A percentile compares a stretch with the other conserved stretches of the same genome.
Evolutionary conservation across 2,113 vertebrate genomes (phyloP).

Genomic region (Perca schrenkii): DNA sequence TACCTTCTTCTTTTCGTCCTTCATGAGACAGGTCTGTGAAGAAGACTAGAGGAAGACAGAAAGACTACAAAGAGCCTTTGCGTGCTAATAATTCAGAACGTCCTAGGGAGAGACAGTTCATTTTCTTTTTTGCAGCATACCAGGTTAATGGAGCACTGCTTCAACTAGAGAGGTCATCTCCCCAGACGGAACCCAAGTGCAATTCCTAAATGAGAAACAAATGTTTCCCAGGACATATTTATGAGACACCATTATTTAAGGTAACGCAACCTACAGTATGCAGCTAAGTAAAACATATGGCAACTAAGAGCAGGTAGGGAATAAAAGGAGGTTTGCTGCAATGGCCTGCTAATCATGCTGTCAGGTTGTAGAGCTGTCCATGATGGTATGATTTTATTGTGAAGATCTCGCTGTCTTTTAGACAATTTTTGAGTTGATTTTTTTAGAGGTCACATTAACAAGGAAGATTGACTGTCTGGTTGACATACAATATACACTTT

Average conservation of each 20-base stretch:
- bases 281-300: constrained; percentile 39
- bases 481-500: background rate
- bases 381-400: constrained; percentile 11
- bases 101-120: no score
- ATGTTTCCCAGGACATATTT: constrained; percentile 70
- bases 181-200: background rate
- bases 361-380: constrained; percentile 9
- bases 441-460: constrained; percentile 2
- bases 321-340: constrained; percentile 30
- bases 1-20: background rate
- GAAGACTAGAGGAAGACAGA: background rate
- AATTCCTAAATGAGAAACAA: constrained; percentile 66
- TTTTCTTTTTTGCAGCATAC: constrained; percentile 17
- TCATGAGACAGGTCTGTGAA: constrained; percentile 3
- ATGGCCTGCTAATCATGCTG: constrained; percentile 30
- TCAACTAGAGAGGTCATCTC: constrained; percentile 34
- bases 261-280: constrained; percentile 32
- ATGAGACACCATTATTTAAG: constrained; percentile 34
- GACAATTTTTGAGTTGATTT: background rate
- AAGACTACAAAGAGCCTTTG: constrained; percentile 20
- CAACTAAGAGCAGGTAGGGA: constrained; percentile 25
- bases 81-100: constrained; percentile 41
- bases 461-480: background rate
- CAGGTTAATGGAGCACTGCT: constrained; percentile 20
- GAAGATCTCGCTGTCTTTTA: constrained; percentile 11